Percentiles rank a stretch among this genome's conserved stretches.
phyloP scores from a whole-genome alignment of 2,113 vertebrate genomes.

The Delphinus delphis region DNA sequence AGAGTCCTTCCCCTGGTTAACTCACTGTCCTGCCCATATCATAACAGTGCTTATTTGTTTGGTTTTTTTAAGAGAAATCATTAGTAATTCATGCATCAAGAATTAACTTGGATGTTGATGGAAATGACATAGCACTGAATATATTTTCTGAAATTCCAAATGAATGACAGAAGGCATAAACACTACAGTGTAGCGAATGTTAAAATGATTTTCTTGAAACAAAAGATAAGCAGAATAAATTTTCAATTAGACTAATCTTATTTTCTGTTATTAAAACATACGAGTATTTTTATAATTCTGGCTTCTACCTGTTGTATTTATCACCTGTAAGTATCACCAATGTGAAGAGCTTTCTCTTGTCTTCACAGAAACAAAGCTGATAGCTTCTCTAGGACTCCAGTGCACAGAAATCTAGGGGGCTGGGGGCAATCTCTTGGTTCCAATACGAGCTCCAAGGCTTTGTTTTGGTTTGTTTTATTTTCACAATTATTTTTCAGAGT shows the following conservation, averaged over 20 bases:
- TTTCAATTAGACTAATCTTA: slow-evolving; percentile 16
- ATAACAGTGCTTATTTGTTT: background rate
- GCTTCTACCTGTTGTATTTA: slow-evolving; percentile 9
- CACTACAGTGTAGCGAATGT: background rate
- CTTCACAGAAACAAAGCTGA: background rate
- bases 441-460: background rate
- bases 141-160: slow-evolving; percentile 51
- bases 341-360: background rate
- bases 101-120: slow-evolving; percentile 31
- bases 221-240: slow-evolving; percentile 28
- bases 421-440: background rate
- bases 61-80: background rate
- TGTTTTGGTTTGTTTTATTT: background rate
- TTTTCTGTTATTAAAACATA: background rate
- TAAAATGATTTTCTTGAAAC: slow-evolving; percentile 44
- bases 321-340: background rate
- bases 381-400: background rate
- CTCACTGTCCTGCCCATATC: background rate
- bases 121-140: slow-evolving; percentile 34
- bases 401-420: background rate
- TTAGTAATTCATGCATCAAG: background rate
- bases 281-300: background rate
- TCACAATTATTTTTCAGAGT: slow-evolving; percentile 4
- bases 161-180: slow-evolving; percentile 40
- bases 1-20: background rate